These are phyloP conservation scores for Quiscalus mexicanus DNA, from an alignment of 2,113 vertebrate species.

Conservation along the genomic window DNA sequence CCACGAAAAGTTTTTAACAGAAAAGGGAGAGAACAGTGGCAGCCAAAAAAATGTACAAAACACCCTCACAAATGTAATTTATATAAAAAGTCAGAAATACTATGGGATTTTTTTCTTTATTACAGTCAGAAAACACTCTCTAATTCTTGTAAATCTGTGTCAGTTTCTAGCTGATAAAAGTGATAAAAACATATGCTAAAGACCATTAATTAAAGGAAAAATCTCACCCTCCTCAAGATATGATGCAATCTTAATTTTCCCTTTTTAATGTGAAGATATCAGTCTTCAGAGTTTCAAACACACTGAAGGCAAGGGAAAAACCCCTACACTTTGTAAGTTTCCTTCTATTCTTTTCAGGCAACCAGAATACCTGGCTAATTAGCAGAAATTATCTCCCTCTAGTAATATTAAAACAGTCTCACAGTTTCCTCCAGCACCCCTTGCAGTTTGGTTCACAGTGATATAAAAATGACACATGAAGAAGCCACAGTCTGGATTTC, in stretches of 20 bases:
- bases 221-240: background rate
- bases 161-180: background rate
- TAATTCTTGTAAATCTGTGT: background rate
- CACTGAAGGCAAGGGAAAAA: background rate
- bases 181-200: background rate
- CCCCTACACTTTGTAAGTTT: accelerated
- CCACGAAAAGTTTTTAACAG: background rate
- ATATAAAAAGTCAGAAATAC: background rate
- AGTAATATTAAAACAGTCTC: background rate
- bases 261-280: background rate
- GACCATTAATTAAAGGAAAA: background rate
- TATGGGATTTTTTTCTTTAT: background rate
- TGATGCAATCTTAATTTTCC: background rate
- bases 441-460: background rate
- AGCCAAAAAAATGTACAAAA: background rate
- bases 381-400: background rate
- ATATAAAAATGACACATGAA: background rate
- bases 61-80: background rate
- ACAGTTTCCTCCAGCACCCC: background rate
- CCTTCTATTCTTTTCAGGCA: background rate
- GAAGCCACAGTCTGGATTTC: background rate
- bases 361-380: background rate
- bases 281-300: background rate
- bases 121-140: background rate
- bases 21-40: background rate